Conservation (phyloP, 2,888 invertebrate genomes). For the Serripes groenlandicus region DNA sequence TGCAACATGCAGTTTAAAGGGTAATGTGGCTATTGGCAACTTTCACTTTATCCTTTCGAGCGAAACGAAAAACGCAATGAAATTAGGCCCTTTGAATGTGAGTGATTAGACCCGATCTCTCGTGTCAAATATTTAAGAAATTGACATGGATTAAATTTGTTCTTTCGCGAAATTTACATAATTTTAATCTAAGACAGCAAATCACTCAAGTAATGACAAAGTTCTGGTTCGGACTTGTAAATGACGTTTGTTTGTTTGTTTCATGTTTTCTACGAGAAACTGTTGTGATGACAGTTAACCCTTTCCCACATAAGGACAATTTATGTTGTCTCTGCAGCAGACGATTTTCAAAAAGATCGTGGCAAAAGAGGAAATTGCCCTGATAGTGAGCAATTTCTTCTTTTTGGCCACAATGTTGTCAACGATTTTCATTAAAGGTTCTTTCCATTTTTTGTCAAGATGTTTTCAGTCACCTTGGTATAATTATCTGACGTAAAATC, state of each 20-base stretch:
- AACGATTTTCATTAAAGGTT: neutral
- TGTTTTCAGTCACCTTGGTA: too few species aligned
- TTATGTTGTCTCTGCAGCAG: neutral
- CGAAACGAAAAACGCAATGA: constrained; percentile 8
- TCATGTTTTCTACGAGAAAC: neutral
- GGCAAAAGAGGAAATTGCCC: neutral
- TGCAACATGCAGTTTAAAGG: too few species aligned
- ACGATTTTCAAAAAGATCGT: neutral
- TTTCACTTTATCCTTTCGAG: too few species aligned
- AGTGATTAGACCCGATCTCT: constrained; percentile 10
- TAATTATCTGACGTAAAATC: too few species aligned
- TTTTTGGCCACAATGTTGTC: neutral
- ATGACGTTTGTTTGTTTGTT: neutral
- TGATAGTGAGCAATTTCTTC: neutral
- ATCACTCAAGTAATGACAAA: constrained; percentile 14
- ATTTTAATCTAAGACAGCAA: constrained; percentile 26
- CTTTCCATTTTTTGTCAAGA: too few species aligned
- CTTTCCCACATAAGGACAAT: neutral
- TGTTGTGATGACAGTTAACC: neutral
- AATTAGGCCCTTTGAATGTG: constrained; percentile 5
- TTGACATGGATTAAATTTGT: constrained; percentile 36
- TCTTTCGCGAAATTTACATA: constrained; percentile 20
- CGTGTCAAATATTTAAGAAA: constrained; percentile 26
- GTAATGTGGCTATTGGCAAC: too few species aligned
- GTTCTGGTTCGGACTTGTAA: constrained; percentile 4